Evolutionary conservation across 2,888 invertebrate genomes (phyloP), one percentile per base, ranked within the genome.

Genomic region (Lamproptera curius): DNA sequence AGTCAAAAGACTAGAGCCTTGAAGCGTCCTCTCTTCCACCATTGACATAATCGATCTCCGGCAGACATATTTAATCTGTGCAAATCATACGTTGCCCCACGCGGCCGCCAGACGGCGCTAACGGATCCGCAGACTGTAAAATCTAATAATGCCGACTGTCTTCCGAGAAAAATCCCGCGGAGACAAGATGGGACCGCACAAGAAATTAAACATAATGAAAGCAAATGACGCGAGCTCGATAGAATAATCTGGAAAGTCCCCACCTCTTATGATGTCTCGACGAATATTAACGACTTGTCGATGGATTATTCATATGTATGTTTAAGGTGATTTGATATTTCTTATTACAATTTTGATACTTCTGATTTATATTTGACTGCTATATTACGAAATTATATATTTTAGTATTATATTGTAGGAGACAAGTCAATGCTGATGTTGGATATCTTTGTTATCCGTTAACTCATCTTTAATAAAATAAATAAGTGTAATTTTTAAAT

Each of bases 121-220:
- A 16, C 52, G 66, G 65, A 64, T 63, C 67, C 65, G 55, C 69
- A 79, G 80, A 79, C 80, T 70, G 80, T 57, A 50, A 65, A 82
- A 84, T 83, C 70, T 77, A 84, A 84, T 83, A 83, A 83, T 58
- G 54, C 39, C 52, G 58, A 58, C 61, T 61, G 64, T 67, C 62
- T 62, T 57, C 57, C 47, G 55, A 65, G 73, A 79, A 76, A 77
- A 78, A 78, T 70, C 68, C 71, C 64, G 56, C 56, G 73, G n/a
- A 76, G 76, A 79, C 78, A 76, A 67, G 70, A 31, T 11, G n/a
- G 31, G 4, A 31, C 74, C 70, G 67, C 58, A 66, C 57, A 61
- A 66, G 65, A 63, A 76, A 79, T 82, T 80, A 79, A 65, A 69
- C 58, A 57, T 75, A 77, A 81, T 75, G 63, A 67, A 70, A 73